These are phyloP conservation scores for Eurytoma adleriae DNA, from an alignment of 2,888 invertebrate genomes.

Conservation along the genomic window DNA sequence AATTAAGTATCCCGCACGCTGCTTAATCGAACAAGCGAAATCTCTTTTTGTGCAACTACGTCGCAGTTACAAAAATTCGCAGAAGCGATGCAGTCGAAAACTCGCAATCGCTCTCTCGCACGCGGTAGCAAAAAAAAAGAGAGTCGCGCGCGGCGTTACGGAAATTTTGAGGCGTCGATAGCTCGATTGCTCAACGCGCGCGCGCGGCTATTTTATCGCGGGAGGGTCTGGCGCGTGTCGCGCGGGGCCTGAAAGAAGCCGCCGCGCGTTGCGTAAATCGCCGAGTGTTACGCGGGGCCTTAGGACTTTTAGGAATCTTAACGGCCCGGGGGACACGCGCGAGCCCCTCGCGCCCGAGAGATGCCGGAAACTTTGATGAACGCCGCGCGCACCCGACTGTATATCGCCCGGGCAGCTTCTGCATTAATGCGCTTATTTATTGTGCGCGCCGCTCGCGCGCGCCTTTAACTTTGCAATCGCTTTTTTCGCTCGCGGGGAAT, in stretches of 20 bases:
- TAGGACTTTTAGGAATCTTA: slow-evolving; percentile 43
- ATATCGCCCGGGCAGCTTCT: slow-evolving; percentile 11
- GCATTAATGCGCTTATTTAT: slow-evolving; percentile 28
- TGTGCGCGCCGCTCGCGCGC: not conserved
- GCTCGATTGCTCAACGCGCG: not conserved
- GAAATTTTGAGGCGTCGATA: not conserved
- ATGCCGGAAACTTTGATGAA: slow-evolving; percentile 37
- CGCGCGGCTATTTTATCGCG: slow-evolving; percentile 1
- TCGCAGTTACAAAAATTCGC: no score
- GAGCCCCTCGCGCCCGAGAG: not conserved
- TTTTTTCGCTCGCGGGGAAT: not conserved
- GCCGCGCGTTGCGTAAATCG: slow-evolving; percentile 37
- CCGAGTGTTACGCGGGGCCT: slow-evolving; percentile 30
- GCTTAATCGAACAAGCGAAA: no score
- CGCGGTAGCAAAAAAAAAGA: not conserved
- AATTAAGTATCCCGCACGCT: no score
- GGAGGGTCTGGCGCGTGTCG: not conserved
- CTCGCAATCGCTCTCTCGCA: no score
- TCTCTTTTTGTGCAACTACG: no score
- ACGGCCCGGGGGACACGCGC: not conserved
- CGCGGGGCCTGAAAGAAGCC: slow-evolving; percentile 28
- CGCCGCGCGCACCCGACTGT: not conserved
- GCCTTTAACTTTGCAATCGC: not conserved
- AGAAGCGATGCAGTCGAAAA: no score
- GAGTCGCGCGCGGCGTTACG: not conserved